phyloP scores from a whole-genome alignment of 2,888 invertebrate genomes.

The Caenorhabditis sp. region DNA sequence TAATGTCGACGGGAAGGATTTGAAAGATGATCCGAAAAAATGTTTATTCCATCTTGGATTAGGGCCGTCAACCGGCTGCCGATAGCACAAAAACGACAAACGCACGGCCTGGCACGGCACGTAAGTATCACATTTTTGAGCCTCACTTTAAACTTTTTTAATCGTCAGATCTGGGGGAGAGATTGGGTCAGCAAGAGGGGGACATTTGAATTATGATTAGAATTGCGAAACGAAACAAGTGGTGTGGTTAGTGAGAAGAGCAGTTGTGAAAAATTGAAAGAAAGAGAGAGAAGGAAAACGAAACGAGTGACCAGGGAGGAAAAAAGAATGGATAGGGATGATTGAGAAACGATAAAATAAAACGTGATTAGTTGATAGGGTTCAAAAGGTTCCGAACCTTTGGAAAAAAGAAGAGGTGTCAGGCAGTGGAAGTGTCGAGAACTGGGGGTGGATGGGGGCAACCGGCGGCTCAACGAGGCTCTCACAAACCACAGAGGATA shows the following conservation, averaged over 20 bases:
- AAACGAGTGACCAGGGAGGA: neutral
- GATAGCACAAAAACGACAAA: constrained; percentile 48
- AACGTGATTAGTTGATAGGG: constrained; percentile 36
- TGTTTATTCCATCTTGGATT: constrained; percentile 60
- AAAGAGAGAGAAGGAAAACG: neutral
- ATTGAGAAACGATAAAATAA: constrained; percentile 20
- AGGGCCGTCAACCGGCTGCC: constrained; percentile 43
- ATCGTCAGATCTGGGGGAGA: constrained; percentile 19
- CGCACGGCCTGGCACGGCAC: constrained; percentile 56
- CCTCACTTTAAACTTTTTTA: constrained; percentile 56
- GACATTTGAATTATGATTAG: constrained; percentile 57
- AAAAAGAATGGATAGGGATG: neutral
- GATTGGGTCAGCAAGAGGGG: constrained; percentile 14
- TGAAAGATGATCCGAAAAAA: constrained; percentile 55
- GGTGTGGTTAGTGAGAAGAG: constrained; percentile 7
- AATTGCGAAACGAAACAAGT: constrained; percentile 45
- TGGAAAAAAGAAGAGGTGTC: constrained; percentile 23
- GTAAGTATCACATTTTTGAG: constrained; percentile 57
- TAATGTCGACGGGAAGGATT: constrained; percentile 31
- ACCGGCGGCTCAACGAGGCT: constrained; percentile 17
- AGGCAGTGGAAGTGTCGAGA: constrained; percentile 45
- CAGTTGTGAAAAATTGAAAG: neutral
- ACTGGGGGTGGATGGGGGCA: constrained; percentile 9
- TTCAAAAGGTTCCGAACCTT: constrained; percentile 41
- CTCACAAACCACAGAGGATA: constrained; percentile 45